Percentiles rank a stretch among this genome's conserved stretches.
Conservation (phyloP, 2,888 invertebrate genomes). For the Drosophila hamatofila region DNA sequence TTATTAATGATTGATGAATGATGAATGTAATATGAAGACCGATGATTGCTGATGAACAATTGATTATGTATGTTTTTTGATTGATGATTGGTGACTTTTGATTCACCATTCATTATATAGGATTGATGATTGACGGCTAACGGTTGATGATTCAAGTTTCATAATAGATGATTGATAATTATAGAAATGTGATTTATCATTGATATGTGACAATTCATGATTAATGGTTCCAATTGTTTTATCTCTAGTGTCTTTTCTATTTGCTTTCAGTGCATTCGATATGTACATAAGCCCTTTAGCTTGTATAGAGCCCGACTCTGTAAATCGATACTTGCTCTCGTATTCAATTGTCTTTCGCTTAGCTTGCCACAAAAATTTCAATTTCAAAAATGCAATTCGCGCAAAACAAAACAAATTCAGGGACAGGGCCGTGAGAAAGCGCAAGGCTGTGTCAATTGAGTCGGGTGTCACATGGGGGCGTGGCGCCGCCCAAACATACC, state of each 20-base stretch:
- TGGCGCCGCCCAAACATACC: neutral
- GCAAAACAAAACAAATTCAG: constrained; percentile 23
- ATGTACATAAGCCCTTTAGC: constrained; percentile 24
- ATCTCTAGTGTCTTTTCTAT: neutral
- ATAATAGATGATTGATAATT: neutral
- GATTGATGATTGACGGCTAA: no score
- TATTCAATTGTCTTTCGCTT: constrained; percentile 14
- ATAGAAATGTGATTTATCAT: neutral
- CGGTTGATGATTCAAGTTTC: neutral
- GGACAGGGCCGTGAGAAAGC: constrained; percentile 39
- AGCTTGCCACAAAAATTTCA: constrained; percentile 6
- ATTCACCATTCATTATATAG: no score
- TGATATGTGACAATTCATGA: neutral
- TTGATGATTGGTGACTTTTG: neutral
- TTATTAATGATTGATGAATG: neutral
- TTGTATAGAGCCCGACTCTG: constrained; percentile 22
- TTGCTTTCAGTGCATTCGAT: constrained; percentile 4
- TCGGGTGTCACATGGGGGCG: neutral
- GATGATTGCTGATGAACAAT: neutral
- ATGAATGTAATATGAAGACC: no score
- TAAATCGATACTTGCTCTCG: constrained; percentile 43
- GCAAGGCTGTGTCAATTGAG: constrained; percentile 37
- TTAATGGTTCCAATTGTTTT: no score
- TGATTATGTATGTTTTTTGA: neutral
- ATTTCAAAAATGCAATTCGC: constrained; percentile 22